Base-by-base conservation (phyloP, 2,113 vertebrate species). In the Hepsetus odoe region DNA sequence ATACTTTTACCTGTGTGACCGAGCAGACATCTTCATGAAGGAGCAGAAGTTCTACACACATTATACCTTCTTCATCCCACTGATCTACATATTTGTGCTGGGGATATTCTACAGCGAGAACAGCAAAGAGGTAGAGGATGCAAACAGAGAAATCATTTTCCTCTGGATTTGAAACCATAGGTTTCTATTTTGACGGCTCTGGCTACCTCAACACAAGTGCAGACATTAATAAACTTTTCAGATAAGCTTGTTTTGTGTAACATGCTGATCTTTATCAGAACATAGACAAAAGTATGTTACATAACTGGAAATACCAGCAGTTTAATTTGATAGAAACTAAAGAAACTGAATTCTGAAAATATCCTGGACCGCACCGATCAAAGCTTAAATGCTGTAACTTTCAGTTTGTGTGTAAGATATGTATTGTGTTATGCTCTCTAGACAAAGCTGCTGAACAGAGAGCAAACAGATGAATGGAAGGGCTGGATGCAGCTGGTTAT, bases 401-500 rank as follows among this genome's bases (percentile, higher is more conserved):
- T 46, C 0, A 35, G 18, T 69, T 3, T 76, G 30, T 53, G 18
- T 53, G 32, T 32, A 13, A 32, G 26, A 9, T 5, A 0, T 13
- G 13, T 46, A 44, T 28, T 9, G 0, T 9, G 2, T 72, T 67
- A 51, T 1, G 32, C n/a, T 51, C 86, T 71, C 64, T 88, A 99
- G 98, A 93, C 95, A 69, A 98, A 97, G 90, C 89, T 99, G 58
- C 91, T 99, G 83, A 99, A 99, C 91, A 92, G 98, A 87, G 97
- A 99, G 73, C 98, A 99, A 84, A 99, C 98, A 0, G 98, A 99
- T 80, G 98, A 99, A 84, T 99, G 98, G 98, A 99, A 99, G 86
- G 98, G 98, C 74, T 99, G 98, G 98, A 99, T 99, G 98, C 98
- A 99, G 80, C 94, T 99, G 70, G 96, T 99, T 82, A 99, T 99